Conservation (phyloP, 2,888 invertebrate species). For the Drosophila paramelanica region DNA sequence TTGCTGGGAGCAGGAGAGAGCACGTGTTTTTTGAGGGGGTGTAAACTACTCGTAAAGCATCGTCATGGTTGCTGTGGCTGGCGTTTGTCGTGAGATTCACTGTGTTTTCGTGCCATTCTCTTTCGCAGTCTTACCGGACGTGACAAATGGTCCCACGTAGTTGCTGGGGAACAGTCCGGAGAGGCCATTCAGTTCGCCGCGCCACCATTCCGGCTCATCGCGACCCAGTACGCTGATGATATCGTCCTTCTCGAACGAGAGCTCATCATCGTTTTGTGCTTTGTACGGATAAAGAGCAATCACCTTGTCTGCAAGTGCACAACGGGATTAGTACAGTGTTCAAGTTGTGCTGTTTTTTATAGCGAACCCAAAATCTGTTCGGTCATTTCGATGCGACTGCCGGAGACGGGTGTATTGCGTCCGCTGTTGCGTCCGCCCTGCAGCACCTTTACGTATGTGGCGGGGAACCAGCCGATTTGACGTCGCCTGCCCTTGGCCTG, state of each 20-base stretch:
- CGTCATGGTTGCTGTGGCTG: slow-evolving; percentile 47
- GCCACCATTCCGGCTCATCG: slow-evolving; percentile 99
- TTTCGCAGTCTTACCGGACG: slow-evolving; percentile 84
- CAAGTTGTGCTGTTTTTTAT: background rate
- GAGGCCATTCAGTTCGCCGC: slow-evolving; percentile 95
- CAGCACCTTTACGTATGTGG: slow-evolving; percentile 96
- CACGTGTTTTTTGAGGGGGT: slow-evolving; percentile 22
- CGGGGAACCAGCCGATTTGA: slow-evolving; percentile 99
- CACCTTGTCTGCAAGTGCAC: slow-evolving; percentile 89
- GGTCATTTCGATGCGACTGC: slow-evolving; percentile 88
- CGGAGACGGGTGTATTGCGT: slow-evolving; percentile 90
- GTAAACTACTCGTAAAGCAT: slow-evolving; percentile 41
- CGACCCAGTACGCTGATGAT: slow-evolving; percentile 95
- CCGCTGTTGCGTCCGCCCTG: slow-evolving; percentile 90
- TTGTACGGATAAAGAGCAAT: slow-evolving; percentile 97
- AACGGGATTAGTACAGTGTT: too few species aligned
- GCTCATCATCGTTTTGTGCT: slow-evolving; percentile 97
- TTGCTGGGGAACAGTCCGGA: slow-evolving; percentile 98
- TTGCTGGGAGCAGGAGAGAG: slow-evolving; percentile 24
- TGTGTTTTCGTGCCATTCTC: slow-evolving; percentile 79
- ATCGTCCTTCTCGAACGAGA: slow-evolving; percentile 96
- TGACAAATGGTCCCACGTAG: slow-evolving; percentile 91
- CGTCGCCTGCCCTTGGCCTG: slow-evolving; percentile 95
- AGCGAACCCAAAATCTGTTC: slow-evolving; percentile 84
- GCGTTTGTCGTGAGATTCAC: slow-evolving; percentile 55